Evolutionary conservation across 1,140 invertebrate species (phyloP).

Genomic region (Drosophila guanche): DNA sequence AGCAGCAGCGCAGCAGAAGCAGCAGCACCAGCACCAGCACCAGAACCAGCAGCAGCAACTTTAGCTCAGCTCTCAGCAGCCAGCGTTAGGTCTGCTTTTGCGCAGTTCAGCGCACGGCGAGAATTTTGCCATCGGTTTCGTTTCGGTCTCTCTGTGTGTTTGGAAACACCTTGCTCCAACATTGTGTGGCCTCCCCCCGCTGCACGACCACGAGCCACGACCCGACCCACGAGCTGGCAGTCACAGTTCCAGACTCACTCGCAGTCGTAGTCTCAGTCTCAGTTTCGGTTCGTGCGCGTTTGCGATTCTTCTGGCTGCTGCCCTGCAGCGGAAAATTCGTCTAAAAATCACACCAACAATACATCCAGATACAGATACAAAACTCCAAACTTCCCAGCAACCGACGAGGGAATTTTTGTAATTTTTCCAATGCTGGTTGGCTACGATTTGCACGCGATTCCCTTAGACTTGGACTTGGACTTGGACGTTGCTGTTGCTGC

Average conservation of each 20-base stretch:
- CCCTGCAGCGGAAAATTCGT: conserved; percentile 66
- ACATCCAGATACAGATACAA: conserved; percentile 1
- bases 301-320: conserved; percentile 61
- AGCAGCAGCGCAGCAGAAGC: conserved; percentile 23
- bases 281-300: conserved; percentile 75
- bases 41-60: conserved; percentile 37
- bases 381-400: conserved; percentile 20
- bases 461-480: conserved; percentile 47
- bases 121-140: conserved; percentile 52
- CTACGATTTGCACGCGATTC: conserved; percentile 70
- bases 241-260: conserved; percentile 21
- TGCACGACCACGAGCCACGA: conserved; percentile 25
- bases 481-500: conserved; percentile 12
- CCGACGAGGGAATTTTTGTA: conserved; percentile 32
- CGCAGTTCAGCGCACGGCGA: conserved; percentile 48
- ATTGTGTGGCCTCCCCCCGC: conserved; percentile 47
- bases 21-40: conserved; percentile 8
- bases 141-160: conserved; percentile 47
- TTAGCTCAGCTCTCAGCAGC: conserved; percentile 35
- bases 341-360: conserved; percentile 52
- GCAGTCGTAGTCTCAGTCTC: conserved; percentile 56
- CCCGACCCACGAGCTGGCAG: conserved; percentile 28
- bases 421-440: conserved; percentile 73
- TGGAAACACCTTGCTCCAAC: conserved; percentile 81
- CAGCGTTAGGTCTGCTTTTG: conserved; percentile 59